A percentile compares a stretch with the other conserved stretches of the same genome.
These are phyloP conservation scores for Drosophila quadrilineata DNA, from an alignment of 1,140 invertebrate species.

Conservation along the genomic window DNA sequence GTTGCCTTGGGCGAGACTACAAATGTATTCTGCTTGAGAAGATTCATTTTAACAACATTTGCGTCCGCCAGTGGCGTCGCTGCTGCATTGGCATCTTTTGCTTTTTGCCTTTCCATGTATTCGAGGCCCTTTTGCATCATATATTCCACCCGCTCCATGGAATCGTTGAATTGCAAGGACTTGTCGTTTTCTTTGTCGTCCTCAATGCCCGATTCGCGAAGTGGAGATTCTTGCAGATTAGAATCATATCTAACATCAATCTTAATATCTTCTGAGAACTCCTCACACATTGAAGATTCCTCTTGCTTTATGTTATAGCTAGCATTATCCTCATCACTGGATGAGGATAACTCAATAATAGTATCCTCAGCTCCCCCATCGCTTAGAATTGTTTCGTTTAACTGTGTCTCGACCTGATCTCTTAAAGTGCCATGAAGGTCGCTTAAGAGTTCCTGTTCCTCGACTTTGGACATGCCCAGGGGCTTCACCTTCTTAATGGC, in stretches of 20 bases:
- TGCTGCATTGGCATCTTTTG: constrained; percentile 2
- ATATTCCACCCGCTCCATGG: constrained; percentile 81
- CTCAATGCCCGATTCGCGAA: background rate
- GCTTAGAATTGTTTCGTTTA: background rate
- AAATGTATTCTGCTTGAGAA: constrained; percentile 57
- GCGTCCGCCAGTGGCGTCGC: background rate
- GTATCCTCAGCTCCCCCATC: constrained; percentile 38
- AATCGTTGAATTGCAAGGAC: constrained; percentile 80
- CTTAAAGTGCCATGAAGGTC: constrained; percentile 48
- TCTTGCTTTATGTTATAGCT: background rate
- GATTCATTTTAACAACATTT: background rate
- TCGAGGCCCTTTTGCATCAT: constrained; percentile 78
- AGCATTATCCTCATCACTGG: constrained; percentile 34
- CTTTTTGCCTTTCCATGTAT: constrained; percentile 39
- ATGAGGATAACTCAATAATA: constrained; percentile 53
- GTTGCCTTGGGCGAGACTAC: constrained; percentile 33
- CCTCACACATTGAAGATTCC: constrained; percentile 1
- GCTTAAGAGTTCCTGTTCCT: constrained; percentile 41
- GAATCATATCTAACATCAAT: too few relatives aligned
- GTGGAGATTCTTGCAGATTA: constrained; percentile 5
- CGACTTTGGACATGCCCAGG: constrained; percentile 33
- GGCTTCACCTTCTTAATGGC: constrained; percentile 56
- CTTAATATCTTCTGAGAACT: background rate
- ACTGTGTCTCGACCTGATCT: constrained; percentile 23
- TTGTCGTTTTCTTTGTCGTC: constrained; percentile 53